phyloP scores from a whole-genome alignment of 2,113 vertebrate genomes.

The Ornithorhynchus anatinus region DNA sequence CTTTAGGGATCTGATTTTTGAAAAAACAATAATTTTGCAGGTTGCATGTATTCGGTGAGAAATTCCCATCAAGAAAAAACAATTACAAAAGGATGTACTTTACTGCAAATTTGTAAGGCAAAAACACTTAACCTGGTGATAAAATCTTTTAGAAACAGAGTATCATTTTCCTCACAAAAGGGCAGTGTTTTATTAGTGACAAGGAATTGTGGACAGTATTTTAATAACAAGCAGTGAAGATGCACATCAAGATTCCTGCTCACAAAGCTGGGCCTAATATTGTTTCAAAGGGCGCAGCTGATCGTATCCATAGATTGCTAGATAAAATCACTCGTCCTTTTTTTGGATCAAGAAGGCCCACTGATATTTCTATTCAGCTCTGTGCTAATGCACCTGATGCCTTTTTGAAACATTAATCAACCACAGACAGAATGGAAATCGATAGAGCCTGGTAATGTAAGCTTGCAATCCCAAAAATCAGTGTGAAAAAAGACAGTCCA shows the following conservation, averaged over 20 bases:
- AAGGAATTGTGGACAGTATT: conserved; percentile 19
- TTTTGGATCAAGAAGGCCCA: conserved; percentile 31
- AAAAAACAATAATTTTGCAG: conserved; percentile 4
- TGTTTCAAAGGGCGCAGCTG: conserved; percentile 11
- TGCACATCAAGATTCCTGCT: not conserved
- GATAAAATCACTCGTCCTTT: conserved; percentile 24
- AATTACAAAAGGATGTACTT: conserved; percentile 44
- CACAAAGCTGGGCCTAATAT: not conserved
- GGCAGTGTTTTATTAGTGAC: conserved; percentile 17
- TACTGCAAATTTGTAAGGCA: conserved; percentile 39
- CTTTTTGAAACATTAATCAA: conserved; percentile 68
- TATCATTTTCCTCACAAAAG: conserved; percentile 21
- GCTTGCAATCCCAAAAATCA: conserved; percentile 53
- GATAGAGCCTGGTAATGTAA: conserved; percentile 55
- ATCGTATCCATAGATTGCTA: conserved; percentile 5
- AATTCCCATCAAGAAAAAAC: conserved; percentile 36
- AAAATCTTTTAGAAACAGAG: not conserved
- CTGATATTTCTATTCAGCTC: conserved; percentile 53
- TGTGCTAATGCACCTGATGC: conserved; percentile 35
- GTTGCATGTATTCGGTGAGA: conserved; percentile 40
- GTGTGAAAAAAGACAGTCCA: conserved; percentile 17
- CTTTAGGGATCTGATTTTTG: conserved; percentile 5
- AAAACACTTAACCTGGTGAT: conserved; percentile 43
- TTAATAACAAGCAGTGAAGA: conserved; percentile 31
- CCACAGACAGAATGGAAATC: conserved; percentile 60